These are phyloP conservation scores for Apus apus DNA, from an alignment of 2,113 vertebrate species.

Conservation along the genomic window DNA sequence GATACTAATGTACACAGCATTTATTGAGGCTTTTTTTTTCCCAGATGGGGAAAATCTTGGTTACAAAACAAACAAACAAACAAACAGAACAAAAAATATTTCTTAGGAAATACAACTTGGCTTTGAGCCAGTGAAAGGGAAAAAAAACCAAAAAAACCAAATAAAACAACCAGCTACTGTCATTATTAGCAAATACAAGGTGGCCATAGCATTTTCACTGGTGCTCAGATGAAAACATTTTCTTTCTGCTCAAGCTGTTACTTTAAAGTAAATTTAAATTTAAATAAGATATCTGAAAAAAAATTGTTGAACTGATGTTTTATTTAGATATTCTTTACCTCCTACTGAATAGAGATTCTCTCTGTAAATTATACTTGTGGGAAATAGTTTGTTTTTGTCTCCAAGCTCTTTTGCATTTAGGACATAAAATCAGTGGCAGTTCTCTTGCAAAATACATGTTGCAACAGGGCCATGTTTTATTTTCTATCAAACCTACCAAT, in stretches of 20 bases:
- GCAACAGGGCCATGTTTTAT: neutral
- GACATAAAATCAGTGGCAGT: neutral
- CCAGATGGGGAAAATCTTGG: conserved; percentile 36
- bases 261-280: conserved; percentile 50
- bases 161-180: conserved; percentile 12
- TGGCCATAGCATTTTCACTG: conserved; percentile 53
- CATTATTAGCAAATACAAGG: conserved; percentile 59
- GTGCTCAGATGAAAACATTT: conserved; percentile 41
- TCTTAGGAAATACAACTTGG: too few species aligned
- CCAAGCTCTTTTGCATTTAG: conserved; percentile 33
- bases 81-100: neutral
- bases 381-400: conserved; percentile 9
- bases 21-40: neutral
- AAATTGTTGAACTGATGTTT: conserved; percentile 23
- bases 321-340: conserved; percentile 40
- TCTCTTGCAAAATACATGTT: conserved; percentile 27
- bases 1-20: conserved; percentile 23
- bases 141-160: neutral
- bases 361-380: neutral
- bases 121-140: too few species aligned
- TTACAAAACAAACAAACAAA: neutral
- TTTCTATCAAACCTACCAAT: neutral
- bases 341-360: neutral
- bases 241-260: neutral
- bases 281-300: conserved; percentile 42